Conservation (phyloP, 2,888 invertebrate genomes). For the Ypsolopha scabrella region DNA sequence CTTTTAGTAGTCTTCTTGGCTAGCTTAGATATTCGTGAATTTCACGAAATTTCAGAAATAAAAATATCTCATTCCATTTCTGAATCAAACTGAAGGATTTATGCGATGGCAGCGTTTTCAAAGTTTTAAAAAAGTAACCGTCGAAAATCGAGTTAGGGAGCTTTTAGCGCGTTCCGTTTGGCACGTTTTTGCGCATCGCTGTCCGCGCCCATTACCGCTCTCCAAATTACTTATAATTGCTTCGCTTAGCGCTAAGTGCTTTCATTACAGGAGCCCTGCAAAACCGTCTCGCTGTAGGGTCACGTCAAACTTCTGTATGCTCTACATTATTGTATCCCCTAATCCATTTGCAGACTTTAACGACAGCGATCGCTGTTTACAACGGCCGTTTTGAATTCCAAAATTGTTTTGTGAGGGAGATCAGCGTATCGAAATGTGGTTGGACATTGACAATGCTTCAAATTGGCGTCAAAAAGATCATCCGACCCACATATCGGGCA, state of each 20-base stretch:
- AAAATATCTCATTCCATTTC: constrained; percentile 4
- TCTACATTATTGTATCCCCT: neutral
- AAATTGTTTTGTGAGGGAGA: neutral
- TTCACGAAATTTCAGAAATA: constrained; percentile 1
- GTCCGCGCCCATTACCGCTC: constrained; percentile 64
- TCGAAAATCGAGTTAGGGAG: constrained; percentile 65
- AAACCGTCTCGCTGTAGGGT: neutral
- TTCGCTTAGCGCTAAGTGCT: constrained; percentile 69
- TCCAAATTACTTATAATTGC: constrained; percentile 69
- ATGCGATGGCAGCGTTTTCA: constrained; percentile 20
- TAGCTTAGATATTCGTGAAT: constrained; percentile 19
- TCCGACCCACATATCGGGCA: constrained; percentile 46
- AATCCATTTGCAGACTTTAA: neutral
- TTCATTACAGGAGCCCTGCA: constrained; percentile 17
- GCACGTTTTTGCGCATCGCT: constrained; percentile 65
- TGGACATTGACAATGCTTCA: constrained; percentile 30
- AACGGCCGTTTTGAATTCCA: neutral
- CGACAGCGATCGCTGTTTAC: neutral
- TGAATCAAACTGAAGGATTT: constrained; percentile 21
- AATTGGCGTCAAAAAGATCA: constrained; percentile 48
- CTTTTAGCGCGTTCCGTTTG: constrained; percentile 63
- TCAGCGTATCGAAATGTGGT: neutral
- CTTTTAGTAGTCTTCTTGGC: constrained; percentile 34
- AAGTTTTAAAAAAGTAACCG: constrained; percentile 48
- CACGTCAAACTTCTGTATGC: neutral